Evolutionary conservation across 2,888 invertebrate genomes (phyloP).

Genomic region (Pandemis cinnamomeana): DNA sequence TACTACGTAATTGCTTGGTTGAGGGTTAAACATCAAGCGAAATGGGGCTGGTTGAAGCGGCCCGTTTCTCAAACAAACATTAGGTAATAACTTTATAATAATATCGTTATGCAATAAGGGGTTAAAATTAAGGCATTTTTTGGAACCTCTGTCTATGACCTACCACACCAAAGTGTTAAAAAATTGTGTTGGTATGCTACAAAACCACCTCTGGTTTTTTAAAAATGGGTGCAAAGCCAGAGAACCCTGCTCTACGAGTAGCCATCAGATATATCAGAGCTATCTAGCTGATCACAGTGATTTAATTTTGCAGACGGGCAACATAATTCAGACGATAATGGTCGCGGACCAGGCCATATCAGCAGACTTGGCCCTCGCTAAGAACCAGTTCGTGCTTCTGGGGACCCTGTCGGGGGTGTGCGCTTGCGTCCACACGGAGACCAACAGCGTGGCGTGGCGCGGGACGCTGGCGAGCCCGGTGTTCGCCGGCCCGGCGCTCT

Average conservation of each 20-base stretch:
- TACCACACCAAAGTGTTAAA: too few relatives aligned
- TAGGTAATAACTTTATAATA: too few relatives aligned
- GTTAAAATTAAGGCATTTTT: too few relatives aligned
- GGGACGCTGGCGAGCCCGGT: constrained; percentile 85
- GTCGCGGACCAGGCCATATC: constrained; percentile 78
- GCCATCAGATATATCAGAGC: too few relatives aligned
- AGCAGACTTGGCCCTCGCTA: constrained; percentile 73
- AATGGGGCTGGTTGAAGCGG: not conserved
- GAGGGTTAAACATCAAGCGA: not conserved
- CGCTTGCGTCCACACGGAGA: constrained; percentile 77
- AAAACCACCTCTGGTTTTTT: too few relatives aligned
- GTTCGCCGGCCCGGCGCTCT: constrained; percentile 86
- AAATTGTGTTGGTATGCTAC: too few relatives aligned
- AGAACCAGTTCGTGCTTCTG: constrained; percentile 69
- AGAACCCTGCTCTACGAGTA: too few relatives aligned
- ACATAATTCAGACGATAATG: constrained; percentile 61
- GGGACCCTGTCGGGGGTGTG: constrained; percentile 86
- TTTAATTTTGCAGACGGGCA: constrained; percentile 79
- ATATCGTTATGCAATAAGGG: too few relatives aligned
- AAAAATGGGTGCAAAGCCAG: too few relatives aligned
- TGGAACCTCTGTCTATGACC: too few relatives aligned
- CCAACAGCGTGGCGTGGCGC: constrained; percentile 85
- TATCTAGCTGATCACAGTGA: not conserved
- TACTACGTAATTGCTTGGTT: not conserved
- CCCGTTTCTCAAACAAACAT: too few relatives aligned